Evolutionary conservation across 2,797 vertebrate genomes (phyloP).

Genomic region (Choloepus didactylus): DNA sequence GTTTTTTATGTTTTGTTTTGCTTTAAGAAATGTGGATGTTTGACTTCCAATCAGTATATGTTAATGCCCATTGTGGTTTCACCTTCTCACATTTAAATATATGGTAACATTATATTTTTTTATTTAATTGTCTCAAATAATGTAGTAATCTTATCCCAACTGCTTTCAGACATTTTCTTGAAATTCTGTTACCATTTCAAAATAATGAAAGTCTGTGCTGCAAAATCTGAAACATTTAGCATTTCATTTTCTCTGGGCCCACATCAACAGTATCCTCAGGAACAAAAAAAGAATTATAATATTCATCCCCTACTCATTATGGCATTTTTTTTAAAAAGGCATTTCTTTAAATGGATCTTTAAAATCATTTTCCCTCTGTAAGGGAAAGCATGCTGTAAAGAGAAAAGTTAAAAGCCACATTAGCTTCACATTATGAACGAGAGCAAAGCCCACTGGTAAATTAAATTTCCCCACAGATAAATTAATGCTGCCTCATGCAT

Average conservation of each 20-base stretch:
- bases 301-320: neutral
- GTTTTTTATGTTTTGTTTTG: neutral
- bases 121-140: conserved; percentile 74
- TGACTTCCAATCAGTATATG: conserved; percentile 36
- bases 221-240: conserved; percentile 61
- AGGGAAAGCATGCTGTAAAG: neutral
- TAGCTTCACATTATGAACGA: neutral
- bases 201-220: conserved; percentile 68
- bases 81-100: conserved; percentile 52
- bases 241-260: conserved; percentile 70
- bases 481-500: conserved; percentile 63
- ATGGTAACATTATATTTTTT: conserved; percentile 47
- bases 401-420: conserved; percentile 36
- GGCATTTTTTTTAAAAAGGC: neutral
- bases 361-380: conserved; percentile 27
- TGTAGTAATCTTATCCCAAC: conserved; percentile 51
- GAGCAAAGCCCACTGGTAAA: neutral
- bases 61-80: conserved; percentile 60
- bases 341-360: neutral
- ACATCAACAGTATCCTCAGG: conserved; percentile 62
- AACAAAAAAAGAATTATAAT: conserved; percentile 57
- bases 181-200: conserved; percentile 71
- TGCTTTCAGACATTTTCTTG: conserved; percentile 66
- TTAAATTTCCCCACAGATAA: neutral
- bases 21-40: neutral